A percentile compares a stretch with the other conserved stretches of the same genome.
Evolutionary conservation across 2,797 vertebrate genomes (phyloP).

Genomic region (Eulemur albifrons): DNA sequence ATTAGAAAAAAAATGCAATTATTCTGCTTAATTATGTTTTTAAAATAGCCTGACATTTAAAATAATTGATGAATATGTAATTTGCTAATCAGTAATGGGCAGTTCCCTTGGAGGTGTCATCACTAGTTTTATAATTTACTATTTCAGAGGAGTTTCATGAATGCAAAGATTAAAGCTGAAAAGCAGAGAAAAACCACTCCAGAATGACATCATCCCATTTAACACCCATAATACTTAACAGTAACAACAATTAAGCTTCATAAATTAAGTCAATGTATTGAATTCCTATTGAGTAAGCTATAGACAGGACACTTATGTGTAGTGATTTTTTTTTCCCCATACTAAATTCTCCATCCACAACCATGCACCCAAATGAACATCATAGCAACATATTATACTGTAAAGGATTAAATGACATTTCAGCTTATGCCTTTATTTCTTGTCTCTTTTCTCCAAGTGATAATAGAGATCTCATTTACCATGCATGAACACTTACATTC

Average conservation of each 20-base stretch:
- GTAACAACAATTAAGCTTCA: neutral
- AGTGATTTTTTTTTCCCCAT: conserved; percentile 60
- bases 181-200: neutral
- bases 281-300: conserved; percentile 28
- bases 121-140: neutral
- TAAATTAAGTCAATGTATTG: neutral
- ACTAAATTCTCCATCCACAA: conserved; percentile 52
- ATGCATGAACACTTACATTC: conserved; percentile 76
- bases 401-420: conserved; percentile 79
- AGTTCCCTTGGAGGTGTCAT: neutral
- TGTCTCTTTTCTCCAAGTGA: conserved; percentile 65
- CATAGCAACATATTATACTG: conserved; percentile 76
- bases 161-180: neutral
- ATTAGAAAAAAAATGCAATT: conserved; percentile 59
- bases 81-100: conserved; percentile 55
- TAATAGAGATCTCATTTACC: conserved; percentile 76
- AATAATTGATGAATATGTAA: conserved; percentile 66
- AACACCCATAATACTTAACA: neutral
- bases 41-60: conserved; percentile 68
- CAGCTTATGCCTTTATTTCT: conserved; percentile 80
- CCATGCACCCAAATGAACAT: conserved; percentile 72
- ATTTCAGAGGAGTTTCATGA: neutral
- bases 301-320: conserved; percentile 47
- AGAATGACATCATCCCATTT: neutral
- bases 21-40: conserved; percentile 44